These are phyloP conservation scores for Zingel zingel DNA, from an alignment of 2,113 vertebrate genomes.

Conservation along the genomic window DNA sequence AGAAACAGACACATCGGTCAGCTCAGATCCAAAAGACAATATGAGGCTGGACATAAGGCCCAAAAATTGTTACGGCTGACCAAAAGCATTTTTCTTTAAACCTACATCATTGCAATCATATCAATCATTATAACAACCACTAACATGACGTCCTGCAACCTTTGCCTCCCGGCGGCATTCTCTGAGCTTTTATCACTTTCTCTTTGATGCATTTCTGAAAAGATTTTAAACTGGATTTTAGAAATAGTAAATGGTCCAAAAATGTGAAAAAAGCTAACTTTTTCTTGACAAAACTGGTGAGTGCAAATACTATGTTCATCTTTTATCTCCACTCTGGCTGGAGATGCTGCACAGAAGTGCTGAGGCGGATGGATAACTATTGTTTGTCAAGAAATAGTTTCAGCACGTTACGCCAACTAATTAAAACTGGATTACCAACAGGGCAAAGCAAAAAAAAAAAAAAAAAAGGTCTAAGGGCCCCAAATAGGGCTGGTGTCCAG, in stretches of 20 bases:
- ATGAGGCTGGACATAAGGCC: background rate
- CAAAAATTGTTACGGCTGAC: background rate
- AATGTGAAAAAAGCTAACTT: too few relatives aligned
- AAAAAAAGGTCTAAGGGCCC: background rate
- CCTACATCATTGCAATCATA: background rate
- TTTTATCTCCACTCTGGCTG: too few relatives aligned
- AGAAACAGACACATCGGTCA: background rate
- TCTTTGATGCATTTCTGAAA: constrained; percentile 7
- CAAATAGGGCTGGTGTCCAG: background rate
- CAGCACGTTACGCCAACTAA: background rate
- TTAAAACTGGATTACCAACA: background rate
- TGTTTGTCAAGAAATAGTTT: background rate
- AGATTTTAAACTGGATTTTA: background rate
- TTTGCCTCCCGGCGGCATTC: accelerated
- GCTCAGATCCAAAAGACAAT: constrained; percentile 9
- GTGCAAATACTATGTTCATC: too few relatives aligned
- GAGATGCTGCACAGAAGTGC: too few relatives aligned
- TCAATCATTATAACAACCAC: background rate
- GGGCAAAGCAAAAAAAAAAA: background rate
- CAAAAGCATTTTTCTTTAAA: background rate
- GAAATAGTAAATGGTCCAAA: background rate
- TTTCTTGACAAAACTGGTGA: too few relatives aligned
- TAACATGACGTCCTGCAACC: background rate
- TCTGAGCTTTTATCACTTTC: background rate
- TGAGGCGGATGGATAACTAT: background rate